Evolutionary conservation across 2,113 vertebrate species (phyloP).

Genomic region (Glareola pratincola): DNA sequence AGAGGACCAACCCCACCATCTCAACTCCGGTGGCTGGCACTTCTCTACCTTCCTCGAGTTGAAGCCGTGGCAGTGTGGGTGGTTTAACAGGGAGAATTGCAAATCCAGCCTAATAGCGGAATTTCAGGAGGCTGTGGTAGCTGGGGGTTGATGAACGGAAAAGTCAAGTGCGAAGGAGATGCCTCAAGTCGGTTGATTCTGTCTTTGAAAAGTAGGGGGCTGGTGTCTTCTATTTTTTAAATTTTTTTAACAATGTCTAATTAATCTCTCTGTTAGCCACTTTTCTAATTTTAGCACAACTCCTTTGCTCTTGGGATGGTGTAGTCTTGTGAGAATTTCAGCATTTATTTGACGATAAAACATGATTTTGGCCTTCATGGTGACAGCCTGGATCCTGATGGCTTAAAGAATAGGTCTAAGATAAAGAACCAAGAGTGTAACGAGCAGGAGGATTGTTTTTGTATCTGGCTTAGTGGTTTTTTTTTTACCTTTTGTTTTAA

Average conservation of each 20-base stretch:
- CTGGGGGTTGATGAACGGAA: background rate
- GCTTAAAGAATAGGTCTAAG: background rate
- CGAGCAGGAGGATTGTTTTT: background rate
- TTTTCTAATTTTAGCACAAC: background rate
- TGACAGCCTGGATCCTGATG: background rate
- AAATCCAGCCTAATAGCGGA: background rate
- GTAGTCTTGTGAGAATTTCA: background rate
- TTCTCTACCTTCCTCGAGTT: background rate
- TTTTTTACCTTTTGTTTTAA: background rate
- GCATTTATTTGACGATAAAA: conserved; percentile 3
- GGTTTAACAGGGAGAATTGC: background rate
- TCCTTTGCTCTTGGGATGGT: background rate
- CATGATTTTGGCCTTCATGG: background rate
- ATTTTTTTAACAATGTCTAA: background rate
- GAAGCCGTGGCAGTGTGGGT: background rate
- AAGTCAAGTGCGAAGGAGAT: rapidly evolving
- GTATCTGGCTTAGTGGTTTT: background rate
- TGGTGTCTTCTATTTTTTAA: background rate
- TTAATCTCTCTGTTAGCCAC: background rate
- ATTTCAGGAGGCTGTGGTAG: background rate
- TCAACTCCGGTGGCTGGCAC: rapidly evolving
- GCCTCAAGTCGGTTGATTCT: background rate
- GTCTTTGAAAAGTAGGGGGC: background rate
- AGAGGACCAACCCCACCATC: background rate
- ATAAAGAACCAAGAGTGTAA: background rate